A percentile compares a stretch with the other conserved stretches of the same genome.
phyloP scores from a whole-genome alignment of 2,888 invertebrate species.

The Drosophila glabriapex region DNA sequence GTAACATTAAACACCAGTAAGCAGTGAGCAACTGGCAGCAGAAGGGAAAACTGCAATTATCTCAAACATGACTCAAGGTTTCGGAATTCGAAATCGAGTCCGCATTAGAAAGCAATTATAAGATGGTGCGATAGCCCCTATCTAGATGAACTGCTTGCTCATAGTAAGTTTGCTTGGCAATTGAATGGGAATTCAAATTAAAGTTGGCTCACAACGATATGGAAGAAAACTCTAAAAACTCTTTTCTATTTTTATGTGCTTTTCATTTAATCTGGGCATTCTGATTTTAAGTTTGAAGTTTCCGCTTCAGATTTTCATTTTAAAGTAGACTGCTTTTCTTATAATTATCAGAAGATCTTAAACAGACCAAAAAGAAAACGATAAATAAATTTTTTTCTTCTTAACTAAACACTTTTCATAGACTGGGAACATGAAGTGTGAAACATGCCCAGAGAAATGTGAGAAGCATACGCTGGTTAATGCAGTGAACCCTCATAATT shows the following conservation, averaged over 20 bases:
- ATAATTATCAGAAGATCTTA: not conserved
- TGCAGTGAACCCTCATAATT: slow-evolving; percentile 66
- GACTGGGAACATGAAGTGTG: not conserved
- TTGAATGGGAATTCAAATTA: not conserved
- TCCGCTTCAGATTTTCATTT: not conserved
- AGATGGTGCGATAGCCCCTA: slow-evolving; percentile 36
- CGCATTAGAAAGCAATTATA: slow-evolving; percentile 51
- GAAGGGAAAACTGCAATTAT: slow-evolving; percentile 54
- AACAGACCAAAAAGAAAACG: not conserved
- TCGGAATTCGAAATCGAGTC: slow-evolving; percentile 35
- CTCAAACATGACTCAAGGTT: slow-evolving; percentile 35
- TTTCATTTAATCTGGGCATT: not conserved
- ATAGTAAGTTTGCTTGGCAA: not conserved
- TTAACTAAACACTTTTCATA: not conserved
- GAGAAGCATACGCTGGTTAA: not conserved
- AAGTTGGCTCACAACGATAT: not conserved
- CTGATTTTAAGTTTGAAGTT: not conserved
- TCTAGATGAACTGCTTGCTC: slow-evolving; percentile 24
- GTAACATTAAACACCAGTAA: slow-evolving; percentile 21
- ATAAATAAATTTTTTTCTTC: not conserved
- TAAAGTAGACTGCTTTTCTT: not conserved
- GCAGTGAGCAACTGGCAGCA: slow-evolving; percentile 9
- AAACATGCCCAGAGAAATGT: not conserved
- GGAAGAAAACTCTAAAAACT: not conserved
- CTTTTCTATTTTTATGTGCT: not conserved